Evolutionary conservation across 2,797 vertebrate genomes (phyloP).

Genomic region (Onychomys arenicola): DNA sequence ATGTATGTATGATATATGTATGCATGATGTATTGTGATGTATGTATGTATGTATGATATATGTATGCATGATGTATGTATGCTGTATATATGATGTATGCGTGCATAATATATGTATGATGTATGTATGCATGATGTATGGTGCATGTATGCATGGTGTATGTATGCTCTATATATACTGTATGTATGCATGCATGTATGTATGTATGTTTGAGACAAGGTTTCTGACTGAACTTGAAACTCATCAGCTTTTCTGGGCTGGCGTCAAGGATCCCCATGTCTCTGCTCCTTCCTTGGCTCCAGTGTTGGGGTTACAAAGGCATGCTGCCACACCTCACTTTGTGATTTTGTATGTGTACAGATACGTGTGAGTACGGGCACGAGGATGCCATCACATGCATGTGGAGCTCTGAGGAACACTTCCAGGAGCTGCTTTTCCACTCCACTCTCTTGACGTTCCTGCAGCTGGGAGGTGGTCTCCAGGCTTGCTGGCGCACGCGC

Average conservation of each 20-base stretch:
- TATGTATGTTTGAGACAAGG: background rate
- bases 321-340: background rate
- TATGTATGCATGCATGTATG: accelerated
- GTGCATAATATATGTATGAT: accelerated
- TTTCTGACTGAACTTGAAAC: background rate
- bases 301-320: no score
- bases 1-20: no score
- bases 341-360: background rate
- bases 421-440: background rate
- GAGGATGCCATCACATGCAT: no score
- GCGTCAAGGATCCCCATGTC: background rate
- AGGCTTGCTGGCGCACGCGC: background rate
- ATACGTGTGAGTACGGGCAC: background rate
- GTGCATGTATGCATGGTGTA: background rate
- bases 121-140: background rate
- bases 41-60: no score
- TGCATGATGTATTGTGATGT: no score
- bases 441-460: background rate
- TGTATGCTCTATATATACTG: no score
- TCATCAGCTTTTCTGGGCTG: background rate
- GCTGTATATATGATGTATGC: no score
- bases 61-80: no score
- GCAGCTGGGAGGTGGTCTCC: no score
- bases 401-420: background rate
- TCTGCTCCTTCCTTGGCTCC: background rate